phyloP scores from a whole-genome alignment of 2,113 vertebrate genomes.

The Thomomys bottae region DNA sequence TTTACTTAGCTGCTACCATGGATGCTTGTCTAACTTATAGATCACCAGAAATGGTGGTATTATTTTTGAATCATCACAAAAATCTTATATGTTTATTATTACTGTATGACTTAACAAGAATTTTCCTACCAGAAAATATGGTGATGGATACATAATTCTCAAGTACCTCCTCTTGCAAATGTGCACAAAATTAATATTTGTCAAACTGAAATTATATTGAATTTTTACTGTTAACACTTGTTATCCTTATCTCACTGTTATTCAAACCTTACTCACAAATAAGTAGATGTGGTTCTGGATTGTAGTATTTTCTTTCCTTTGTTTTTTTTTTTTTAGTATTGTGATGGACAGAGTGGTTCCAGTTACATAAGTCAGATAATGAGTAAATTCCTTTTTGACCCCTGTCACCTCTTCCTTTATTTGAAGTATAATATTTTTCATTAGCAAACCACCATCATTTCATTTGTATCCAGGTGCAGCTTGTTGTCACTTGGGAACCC shows the following conservation, averaged over 20 bases:
- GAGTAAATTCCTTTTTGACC: too few species aligned
- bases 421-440: too few species aligned
- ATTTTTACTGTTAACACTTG: background rate
- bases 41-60: background rate
- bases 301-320: background rate
- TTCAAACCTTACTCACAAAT: background rate
- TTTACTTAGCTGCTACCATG: background rate
- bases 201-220: conserved; percentile 31
- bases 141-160: background rate
- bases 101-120: background rate
- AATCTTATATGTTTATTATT: background rate
- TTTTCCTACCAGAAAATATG: background rate
- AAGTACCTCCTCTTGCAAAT: background rate
- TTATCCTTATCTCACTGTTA: background rate
- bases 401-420: too few species aligned
- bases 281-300: background rate
- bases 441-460: background rate
- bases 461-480: background rate
- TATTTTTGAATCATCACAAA: conserved; percentile 7
- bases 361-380: too few species aligned
- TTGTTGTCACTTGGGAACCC: background rate
- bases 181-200: background rate
- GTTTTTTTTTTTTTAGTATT: too few species aligned
- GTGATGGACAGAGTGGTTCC: too few species aligned
- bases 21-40: background rate